A percentile compares a stretch with the other conserved stretches of the same genome.
These are phyloP conservation scores for Enteromius argenteus DNA, from an alignment of 2,797 vertebrate genomes.

Conservation along the genomic window DNA sequence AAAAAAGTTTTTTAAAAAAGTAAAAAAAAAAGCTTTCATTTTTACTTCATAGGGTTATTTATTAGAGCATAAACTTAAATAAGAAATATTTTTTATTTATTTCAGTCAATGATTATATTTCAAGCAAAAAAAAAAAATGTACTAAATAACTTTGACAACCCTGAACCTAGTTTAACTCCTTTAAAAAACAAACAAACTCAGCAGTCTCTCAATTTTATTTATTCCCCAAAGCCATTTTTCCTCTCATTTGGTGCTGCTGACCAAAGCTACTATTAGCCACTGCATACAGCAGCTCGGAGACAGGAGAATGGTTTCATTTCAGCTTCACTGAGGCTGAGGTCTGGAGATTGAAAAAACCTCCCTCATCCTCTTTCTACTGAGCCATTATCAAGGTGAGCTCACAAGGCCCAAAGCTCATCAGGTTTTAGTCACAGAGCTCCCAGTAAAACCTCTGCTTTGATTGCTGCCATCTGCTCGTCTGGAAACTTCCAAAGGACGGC, in stretches of 20 bases:
- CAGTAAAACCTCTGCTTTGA: constrained; percentile 52
- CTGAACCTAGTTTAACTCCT: background rate
- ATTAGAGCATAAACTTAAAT: background rate
- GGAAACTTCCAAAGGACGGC: constrained; percentile 44
- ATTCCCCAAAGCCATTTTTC: background rate
- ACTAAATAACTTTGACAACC: background rate
- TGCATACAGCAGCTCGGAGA: background rate
- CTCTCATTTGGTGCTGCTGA: background rate
- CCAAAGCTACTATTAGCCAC: background rate
- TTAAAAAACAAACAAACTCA: background rate
- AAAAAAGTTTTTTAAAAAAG: background rate
- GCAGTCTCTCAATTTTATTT: background rate
- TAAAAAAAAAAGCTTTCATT: no score
- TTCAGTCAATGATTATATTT: background rate
- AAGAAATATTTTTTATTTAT: background rate
- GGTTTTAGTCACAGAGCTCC: constrained; percentile 37
- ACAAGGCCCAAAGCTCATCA: constrained; percentile 41
- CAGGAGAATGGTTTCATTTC: background rate
- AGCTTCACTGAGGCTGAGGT: background rate
- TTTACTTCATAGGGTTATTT: background rate
- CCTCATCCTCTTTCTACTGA: background rate
- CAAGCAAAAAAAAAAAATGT: background rate
- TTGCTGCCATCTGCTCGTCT: constrained; percentile 49
- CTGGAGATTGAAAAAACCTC: background rate
- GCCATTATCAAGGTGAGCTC: constrained; percentile 23